Evolutionary conservation across 2,113 vertebrate species (phyloP), one percentile per base, ranked within the genome.

Genomic region (Taxidea taxus): DNA sequence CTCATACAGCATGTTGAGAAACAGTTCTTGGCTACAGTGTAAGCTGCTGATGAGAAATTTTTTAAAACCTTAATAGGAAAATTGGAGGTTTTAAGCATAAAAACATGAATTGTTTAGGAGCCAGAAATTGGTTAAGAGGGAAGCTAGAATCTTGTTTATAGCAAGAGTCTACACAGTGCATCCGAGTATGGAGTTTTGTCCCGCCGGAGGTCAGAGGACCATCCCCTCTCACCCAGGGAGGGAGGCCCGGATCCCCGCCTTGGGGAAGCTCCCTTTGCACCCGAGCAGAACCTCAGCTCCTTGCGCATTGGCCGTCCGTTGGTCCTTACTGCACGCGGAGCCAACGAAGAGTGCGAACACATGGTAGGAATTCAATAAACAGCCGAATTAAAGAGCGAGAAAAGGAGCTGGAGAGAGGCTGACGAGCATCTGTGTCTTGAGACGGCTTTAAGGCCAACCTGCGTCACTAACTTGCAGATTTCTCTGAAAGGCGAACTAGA

Each of bases 221-320:
- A 6, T 39, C 21, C 25, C 13, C 10, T 7, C 6, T 18, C 3
- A 7, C 31, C 68, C 29, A 5, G 25, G 21, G 3, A 54, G 25
- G 39, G 7, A 1, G 0, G 10, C 13, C 42, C 37, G 14, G 56
- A 21, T 81, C n/a, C n/a, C 3, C 7, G 29, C 54, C 21, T 62
- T 10, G 0, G 3, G 4, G 25, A 11, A 10, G 31, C 20, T 66
- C n/a, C 14, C 31, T 3, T 1, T 4, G 44, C 4, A 1, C 64
- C 68, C n/a, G 10, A 23, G 21, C 47, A 44, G 27, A 74, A 23
- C 25, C 23, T 37, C 56, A n/a, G 11, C 2, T 25, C 34, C 81
- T 78, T 47, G 6, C 34, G 9, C 1, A 0, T 4, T 4, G 31
- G 54, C 60, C 16, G 6, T 7, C 27, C 14, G 4, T 9, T 25